Conservation (phyloP, 2,888 invertebrate species). For the Phortica magna region DNA sequence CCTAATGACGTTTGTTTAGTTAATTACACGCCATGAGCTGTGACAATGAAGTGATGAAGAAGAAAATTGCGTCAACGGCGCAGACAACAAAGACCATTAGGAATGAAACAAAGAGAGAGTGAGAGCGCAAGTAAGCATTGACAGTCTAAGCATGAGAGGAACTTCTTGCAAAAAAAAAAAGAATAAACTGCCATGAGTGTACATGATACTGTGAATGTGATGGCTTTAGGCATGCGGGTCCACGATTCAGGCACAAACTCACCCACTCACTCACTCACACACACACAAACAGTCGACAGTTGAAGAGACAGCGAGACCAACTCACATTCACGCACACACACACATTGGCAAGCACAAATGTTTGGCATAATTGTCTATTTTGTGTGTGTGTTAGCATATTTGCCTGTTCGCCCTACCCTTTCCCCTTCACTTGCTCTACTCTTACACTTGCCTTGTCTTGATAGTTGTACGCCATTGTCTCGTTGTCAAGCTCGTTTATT, state of each 20-base stretch:
- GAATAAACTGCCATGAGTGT: background rate
- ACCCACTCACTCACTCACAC: background rate
- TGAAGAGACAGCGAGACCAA: background rate
- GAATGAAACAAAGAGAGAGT: slow-evolving; percentile 1
- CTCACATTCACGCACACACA: background rate
- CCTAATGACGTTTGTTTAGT: slow-evolving; percentile 75
- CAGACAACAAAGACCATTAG: slow-evolving; percentile 32
- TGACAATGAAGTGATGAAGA: slow-evolving; percentile 63
- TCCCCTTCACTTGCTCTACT: background rate
- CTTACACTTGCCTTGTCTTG: background rate
- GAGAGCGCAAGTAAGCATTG: background rate
- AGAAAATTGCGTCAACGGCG: slow-evolving; percentile 35
- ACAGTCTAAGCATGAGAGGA: background rate
- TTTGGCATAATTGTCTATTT: slow-evolving; percentile 12
- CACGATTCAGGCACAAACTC: background rate
- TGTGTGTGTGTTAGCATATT: background rate
- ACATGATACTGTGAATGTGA: background rate
- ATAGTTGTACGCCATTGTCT: background rate
- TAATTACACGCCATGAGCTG: slow-evolving; percentile 73
- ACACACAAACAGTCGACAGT: too few species aligned
- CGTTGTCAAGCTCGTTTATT: slow-evolving; percentile 21
- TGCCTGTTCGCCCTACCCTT: background rate
- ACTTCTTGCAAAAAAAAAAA: background rate
- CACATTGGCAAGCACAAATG: background rate
- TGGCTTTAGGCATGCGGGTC: slow-evolving; percentile 23